Percentiles rank a stretch among this genome's conserved stretches.
Conservation (phyloP, 2,888 invertebrate genomes). For the Venusia cambrica region DNA sequence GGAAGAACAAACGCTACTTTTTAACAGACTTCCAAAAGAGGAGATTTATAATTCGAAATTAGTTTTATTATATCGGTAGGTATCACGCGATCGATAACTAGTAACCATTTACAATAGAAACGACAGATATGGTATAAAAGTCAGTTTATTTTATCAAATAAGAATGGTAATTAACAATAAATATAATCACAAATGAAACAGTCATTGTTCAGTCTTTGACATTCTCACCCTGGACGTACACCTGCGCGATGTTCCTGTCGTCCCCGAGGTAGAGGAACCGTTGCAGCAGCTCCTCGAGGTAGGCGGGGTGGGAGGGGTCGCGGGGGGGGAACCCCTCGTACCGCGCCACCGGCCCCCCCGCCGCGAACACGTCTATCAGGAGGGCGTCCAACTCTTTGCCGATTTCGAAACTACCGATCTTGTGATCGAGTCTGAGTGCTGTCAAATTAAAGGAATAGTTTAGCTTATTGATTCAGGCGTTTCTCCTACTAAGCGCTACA, state of each 20-base stretch:
- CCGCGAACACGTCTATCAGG: constrained; percentile 83
- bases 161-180: too few relatives aligned
- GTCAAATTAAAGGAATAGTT: constrained; percentile 36
- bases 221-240: constrained; percentile 86
- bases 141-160: too few relatives aligned
- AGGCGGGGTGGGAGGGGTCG: constrained; percentile 49
- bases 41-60: background rate
- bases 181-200: too few relatives aligned
- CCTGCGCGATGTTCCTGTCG: constrained; percentile 89
- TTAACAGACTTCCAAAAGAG: too few relatives aligned
- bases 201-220: constrained; percentile 39
- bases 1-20: too few relatives aligned
- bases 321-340: constrained; percentile 46
- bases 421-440: constrained; percentile 87
- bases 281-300: constrained; percentile 83
- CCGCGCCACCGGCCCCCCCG: constrained; percentile 73
- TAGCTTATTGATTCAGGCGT: constrained; percentile 2
- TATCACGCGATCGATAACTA: too few relatives aligned
- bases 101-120: too few relatives aligned
- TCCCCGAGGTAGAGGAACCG: constrained; percentile 90
- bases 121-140: too few relatives aligned
- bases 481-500: too few relatives aligned
- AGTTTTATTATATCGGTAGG: too few relatives aligned
- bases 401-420: constrained; percentile 88
- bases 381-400: constrained; percentile 95